phyloP scores from a whole-genome alignment of 2,797 vertebrate species.

The Bradypodion ventrale region DNA sequence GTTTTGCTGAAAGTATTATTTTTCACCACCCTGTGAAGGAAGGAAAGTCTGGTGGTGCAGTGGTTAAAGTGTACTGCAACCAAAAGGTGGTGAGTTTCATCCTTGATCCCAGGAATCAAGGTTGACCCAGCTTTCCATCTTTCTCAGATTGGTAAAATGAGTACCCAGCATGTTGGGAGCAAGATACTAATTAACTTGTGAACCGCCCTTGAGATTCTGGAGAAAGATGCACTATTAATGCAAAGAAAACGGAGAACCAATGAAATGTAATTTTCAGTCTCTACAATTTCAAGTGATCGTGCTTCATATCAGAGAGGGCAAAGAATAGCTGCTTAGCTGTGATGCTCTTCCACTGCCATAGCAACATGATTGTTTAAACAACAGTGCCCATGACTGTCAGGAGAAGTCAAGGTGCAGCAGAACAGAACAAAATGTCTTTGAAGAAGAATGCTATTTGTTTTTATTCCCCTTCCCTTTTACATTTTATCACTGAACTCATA shows the following conservation, averaged over 20 bases:
- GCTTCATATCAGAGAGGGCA: conserved; percentile 22
- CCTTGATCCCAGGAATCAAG: too few relatives aligned
- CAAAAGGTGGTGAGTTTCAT: too few relatives aligned
- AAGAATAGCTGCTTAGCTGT: conserved; percentile 12
- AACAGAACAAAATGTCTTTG: conserved; percentile 32
- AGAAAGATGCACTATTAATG: background rate
- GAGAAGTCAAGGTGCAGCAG: background rate
- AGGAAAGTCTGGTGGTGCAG: background rate
- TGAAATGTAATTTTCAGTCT: conserved; percentile 13
- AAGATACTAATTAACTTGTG: too few relatives aligned
- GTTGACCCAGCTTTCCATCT: too few relatives aligned
- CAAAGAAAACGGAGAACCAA: background rate
- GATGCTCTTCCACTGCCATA: conserved; percentile 13
- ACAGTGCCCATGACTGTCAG: conserved; percentile 9
- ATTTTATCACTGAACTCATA: conserved; percentile 19
- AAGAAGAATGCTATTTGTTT: background rate
- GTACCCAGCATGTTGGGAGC: too few relatives aligned
- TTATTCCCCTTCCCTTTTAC: background rate
- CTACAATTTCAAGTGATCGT: conserved; percentile 33
- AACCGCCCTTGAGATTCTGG: background rate
- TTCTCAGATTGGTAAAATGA: too few relatives aligned
- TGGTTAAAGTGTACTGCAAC: too few relatives aligned
- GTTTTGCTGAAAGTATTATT: background rate
- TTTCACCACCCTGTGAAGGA: too few relatives aligned
- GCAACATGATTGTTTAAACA: conserved; percentile 23